Conservation (phyloP, 1,140 invertebrate species). For the Bradysia coprophila region DNA sequence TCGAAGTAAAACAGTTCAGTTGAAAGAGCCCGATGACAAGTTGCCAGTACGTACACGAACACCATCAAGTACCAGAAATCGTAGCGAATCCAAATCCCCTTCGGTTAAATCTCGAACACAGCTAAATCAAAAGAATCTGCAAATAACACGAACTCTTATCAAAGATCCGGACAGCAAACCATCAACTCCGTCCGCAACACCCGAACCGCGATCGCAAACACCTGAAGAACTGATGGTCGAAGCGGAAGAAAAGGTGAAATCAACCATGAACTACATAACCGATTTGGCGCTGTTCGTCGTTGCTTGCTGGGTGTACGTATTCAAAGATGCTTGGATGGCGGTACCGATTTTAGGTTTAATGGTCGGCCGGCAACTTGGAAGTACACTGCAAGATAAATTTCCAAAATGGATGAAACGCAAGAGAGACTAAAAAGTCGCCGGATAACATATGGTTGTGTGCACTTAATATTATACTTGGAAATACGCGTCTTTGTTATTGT, state of each 20-base stretch:
- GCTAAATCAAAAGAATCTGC: background rate
- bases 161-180: background rate
- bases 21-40: background rate
- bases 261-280: constrained; percentile 42
- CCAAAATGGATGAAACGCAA: constrained; percentile 23
- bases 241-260: constrained; percentile 42
- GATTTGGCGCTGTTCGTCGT: constrained; percentile 48
- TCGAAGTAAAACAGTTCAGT: background rate
- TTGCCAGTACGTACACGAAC: background rate
- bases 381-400: constrained; percentile 29
- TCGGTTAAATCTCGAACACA: constrained; percentile 2
- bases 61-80: constrained; percentile 3
- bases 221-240: constrained; percentile 27
- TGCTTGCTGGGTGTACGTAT: constrained; percentile 58
- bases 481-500: too few relatives aligned
- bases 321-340: constrained; percentile 53
- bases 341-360: constrained; percentile 55
- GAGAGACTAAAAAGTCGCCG: too few relatives aligned
- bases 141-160: background rate
- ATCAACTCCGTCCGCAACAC: background rate
- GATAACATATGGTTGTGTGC: too few relatives aligned
- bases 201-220: background rate
- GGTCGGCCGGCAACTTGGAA: constrained; percentile 51
- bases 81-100: constrained; percentile 8
- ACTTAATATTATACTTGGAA: too few relatives aligned